Conservation (phyloP, 2,113 vertebrate genomes). For the Progne subis region DNA sequence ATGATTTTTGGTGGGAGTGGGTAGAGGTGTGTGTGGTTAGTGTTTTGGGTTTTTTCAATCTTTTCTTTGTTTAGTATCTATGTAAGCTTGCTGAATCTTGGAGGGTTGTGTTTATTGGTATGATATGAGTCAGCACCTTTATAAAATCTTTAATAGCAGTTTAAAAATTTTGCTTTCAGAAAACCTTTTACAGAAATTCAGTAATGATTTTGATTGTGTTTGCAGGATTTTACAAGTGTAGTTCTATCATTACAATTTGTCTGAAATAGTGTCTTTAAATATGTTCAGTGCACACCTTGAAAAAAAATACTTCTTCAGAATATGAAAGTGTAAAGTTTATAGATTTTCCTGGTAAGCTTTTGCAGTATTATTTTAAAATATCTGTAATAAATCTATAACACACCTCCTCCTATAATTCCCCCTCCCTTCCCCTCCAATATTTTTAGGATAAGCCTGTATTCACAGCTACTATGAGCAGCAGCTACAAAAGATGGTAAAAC, state of each 20-base stretch:
- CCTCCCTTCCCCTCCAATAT: rapidly evolving
- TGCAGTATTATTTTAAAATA: neutral
- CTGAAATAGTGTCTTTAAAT: neutral
- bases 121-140: neutral
- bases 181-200: neutral
- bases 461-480: neutral
- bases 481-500: neutral
- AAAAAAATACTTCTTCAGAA: neutral
- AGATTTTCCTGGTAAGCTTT: neutral
- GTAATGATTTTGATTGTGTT: neutral
- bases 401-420: no score
- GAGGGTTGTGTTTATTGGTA: neutral
- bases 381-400: neutral
- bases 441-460: neutral
- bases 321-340: neutral
- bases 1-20: neutral
- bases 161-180: neutral
- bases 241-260: neutral
- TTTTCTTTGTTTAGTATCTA: neutral
- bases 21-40: neutral
- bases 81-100: neutral
- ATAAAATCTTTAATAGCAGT: neutral
- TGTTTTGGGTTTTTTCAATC: neutral
- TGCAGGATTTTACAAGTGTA: neutral
- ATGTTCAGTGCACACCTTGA: neutral